phyloP scores from a whole-genome alignment of 1,140 invertebrate species.

The Leucophenga varia region DNA sequence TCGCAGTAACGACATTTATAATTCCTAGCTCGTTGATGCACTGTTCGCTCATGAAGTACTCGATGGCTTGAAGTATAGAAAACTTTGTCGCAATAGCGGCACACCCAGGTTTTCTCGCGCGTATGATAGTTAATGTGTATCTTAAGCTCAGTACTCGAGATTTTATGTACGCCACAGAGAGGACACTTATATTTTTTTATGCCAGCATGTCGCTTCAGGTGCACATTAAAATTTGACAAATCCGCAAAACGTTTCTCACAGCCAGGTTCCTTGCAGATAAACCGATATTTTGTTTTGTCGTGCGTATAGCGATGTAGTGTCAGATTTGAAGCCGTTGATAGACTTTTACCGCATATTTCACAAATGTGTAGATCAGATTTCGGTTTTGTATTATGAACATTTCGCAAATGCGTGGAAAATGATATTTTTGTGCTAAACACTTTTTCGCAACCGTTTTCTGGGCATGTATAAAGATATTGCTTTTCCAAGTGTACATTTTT shows the following conservation, averaged over 20 bases:
- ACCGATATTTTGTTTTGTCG: slow-evolving; percentile 7
- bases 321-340: slow-evolving; percentile 6
- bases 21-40: slow-evolving; percentile 16
- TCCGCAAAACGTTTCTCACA: slow-evolving; percentile 8
- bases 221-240: slow-evolving; percentile 13
- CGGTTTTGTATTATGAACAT: slow-evolving; percentile 9
- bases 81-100: slow-evolving; percentile 11
- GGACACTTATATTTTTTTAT: slow-evolving; percentile 20
- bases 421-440: slow-evolving; percentile 10
- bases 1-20: slow-evolving; percentile 18
- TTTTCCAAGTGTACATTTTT: slow-evolving; percentile 1
- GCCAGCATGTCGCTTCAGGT: slow-evolving; percentile 19
- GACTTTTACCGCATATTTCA: slow-evolving; percentile 15
- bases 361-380: slow-evolving; percentile 9
- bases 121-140: slow-evolving; percentile 21
- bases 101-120: slow-evolving; percentile 14
- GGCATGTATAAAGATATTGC: not conserved
- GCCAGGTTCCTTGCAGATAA: not conserved
- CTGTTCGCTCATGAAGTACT: slow-evolving; percentile 10
- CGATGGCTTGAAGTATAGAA: slow-evolving; percentile 12
- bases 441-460: slow-evolving; percentile 3
- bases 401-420: slow-evolving; percentile 6
- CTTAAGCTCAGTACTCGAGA: slow-evolving; percentile 16
- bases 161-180: slow-evolving; percentile 17
- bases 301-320: too few species aligned